These are phyloP conservation scores for Boloria euphrosyne DNA, from an alignment of 2,888 invertebrate genomes.

Conservation along the genomic window DNA sequence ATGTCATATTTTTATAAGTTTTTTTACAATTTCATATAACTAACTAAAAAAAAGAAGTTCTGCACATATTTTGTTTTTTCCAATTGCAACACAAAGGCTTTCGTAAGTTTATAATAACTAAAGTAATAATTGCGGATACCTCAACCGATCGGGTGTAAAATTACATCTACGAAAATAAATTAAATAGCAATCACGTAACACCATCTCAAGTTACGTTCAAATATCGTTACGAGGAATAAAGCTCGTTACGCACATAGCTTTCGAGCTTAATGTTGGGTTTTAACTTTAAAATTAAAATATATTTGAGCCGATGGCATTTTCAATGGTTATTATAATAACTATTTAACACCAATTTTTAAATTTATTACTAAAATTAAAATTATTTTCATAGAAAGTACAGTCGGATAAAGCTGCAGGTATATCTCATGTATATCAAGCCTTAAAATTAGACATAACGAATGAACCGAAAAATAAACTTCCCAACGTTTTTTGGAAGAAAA, in stretches of 20 bases:
- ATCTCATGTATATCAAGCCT: conserved; percentile 7
- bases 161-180: conserved; percentile 62
- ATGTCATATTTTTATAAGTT: neutral
- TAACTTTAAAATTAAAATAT: neutral
- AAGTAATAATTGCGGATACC: conserved; percentile 45
- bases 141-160: conserved; percentile 65
- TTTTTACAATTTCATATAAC: neutral
- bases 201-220: conserved; percentile 36
- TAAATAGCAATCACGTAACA: conserved; percentile 54
- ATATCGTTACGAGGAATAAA: conserved; percentile 33
- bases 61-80: conserved; percentile 19
- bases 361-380: no score
- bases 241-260: conserved; percentile 21
- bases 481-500: conserved; percentile 26
- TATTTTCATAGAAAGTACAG: no score
- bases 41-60: conserved; percentile 11
- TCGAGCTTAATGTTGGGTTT: neutral
- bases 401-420: neutral
- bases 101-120: conserved; percentile 42
- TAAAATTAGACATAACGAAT: conserved; percentile 49
- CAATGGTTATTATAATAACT: no score
- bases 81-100: conserved; percentile 36
- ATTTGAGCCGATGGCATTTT: no score
- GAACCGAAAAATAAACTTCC: conserved; percentile 49
- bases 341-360: no score